Conservation (phyloP, 2,797 vertebrate genomes). For the Enteromius thamalakanensis region DNA sequence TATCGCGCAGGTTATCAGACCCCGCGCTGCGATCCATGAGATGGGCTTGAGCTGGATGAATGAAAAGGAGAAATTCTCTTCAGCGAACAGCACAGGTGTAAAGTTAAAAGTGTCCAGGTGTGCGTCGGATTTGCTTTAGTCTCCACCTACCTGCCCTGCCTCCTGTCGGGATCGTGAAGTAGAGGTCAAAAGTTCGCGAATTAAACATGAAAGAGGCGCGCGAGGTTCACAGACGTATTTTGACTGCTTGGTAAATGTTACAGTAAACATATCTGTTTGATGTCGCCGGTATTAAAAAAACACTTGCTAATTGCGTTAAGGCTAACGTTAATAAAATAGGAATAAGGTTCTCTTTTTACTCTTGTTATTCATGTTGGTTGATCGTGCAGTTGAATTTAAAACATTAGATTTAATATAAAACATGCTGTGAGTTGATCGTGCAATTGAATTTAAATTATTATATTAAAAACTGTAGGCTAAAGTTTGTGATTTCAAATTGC, state of each 20-base stretch:
- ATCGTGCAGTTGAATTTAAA: neutral
- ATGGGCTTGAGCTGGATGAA: slow-evolving; percentile 8
- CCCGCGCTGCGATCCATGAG: slow-evolving; percentile 14
- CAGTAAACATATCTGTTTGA: slow-evolving; percentile 24
- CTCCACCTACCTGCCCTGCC: slow-evolving; percentile 42
- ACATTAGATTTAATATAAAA: neutral
- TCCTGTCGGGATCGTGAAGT: neutral
- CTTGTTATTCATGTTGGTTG: neutral
- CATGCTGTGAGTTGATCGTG: neutral
- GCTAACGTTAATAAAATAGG: neutral
- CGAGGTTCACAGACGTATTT: slow-evolving; percentile 57
- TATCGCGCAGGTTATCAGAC: neutral
- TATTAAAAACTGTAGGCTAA: neutral
- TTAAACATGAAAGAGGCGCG: slow-evolving; percentile 57
- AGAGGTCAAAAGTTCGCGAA: slow-evolving; percentile 40
- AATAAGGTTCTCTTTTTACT: neutral
- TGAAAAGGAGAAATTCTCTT: neutral
- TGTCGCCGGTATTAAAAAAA: neutral
- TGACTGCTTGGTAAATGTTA: slow-evolving; percentile 23
- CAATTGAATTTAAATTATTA: neutral
- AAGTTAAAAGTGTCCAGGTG: slow-evolving; percentile 46
- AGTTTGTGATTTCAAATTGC: neutral
- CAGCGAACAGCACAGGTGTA: neutral
- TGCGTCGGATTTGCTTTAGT: slow-evolving; percentile 15
- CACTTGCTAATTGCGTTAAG: neutral